Base-by-base conservation (phyloP, 2,113 vertebrate species). In the Amphilophus citrinellus region DNA sequence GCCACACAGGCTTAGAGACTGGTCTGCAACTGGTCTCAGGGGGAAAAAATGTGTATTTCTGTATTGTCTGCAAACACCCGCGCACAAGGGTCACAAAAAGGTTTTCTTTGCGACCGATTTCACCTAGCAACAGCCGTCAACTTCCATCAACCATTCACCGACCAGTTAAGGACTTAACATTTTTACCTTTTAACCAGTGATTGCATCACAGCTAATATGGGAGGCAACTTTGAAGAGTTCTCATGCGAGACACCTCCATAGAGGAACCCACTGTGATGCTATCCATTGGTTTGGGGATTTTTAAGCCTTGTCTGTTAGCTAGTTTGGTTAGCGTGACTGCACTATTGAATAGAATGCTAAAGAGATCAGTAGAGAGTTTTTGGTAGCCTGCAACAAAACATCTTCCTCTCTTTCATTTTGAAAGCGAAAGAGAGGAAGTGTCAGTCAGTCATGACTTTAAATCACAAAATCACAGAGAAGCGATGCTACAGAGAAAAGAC, bases 361-460 rank as follows among this genome's bases (percentile, higher is more conserved):
- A 1, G 10, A 71, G 44, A 71, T 50, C 24, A 30, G 42, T 39
- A 62, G 3, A 62, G 5, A n/a, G 61, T 8, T 18, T 53, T 53
- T 8, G 7, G 50, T 53, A 53, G 50, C 17, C 50, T 37, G n/a
- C 32, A 63, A n/a, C 66, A 71, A 2, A 47, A 84, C 66, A 53
- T 53, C 66, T 17, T 32, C 66, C 66, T 53, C 44, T 53, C 68
- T 35, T 2, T 73, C 27, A n/a, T 2, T 73, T 53, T 73, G 10
- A 73, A 73, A 27, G 20, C 5, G 24, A 50, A 61, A 32, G 37
- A 39, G 37, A 76, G 35, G 10, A 80, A 53, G 20, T 65, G 30
- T 76, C 79, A 44, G 44, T 81, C 58, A 79, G 10, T 77, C 78
- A 44, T 35, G 50, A 78, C 17, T 32, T 8, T 42, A 42, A 86